A percentile compares a stretch with the other conserved stretches of the same genome.
Conservation (phyloP, 2,797 vertebrate species). For the Perodicticus potto region DNA sequence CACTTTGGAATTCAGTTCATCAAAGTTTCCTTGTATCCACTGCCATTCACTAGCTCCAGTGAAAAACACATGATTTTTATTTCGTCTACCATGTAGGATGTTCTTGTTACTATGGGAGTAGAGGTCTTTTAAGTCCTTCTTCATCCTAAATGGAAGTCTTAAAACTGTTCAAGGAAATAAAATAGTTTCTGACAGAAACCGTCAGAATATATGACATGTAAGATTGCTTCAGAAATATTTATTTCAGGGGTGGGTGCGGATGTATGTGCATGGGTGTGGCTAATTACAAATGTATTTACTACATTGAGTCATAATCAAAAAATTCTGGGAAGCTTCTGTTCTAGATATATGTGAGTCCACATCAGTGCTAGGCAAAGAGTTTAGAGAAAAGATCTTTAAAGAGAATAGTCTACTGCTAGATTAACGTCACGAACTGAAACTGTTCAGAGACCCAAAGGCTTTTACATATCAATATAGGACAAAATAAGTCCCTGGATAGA, state of each 20-base stretch:
- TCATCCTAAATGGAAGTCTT: slow-evolving; percentile 21
- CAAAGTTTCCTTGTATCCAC: not conserved
- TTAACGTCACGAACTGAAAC: not conserved
- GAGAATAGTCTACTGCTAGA: not conserved
- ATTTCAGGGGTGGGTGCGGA: not conserved
- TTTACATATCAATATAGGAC: not conserved
- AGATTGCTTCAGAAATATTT: not conserved
- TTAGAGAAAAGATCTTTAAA: slow-evolving; percentile 35
- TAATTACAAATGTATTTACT: not conserved
- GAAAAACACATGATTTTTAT: slow-evolving; percentile 24
- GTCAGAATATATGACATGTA: not conserved
- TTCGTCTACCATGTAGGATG: not conserved
- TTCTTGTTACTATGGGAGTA: slow-evolving; percentile 5
- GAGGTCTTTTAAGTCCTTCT: slow-evolving; percentile 39
- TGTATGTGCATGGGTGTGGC: not conserved
- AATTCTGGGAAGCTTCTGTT: slow-evolving; percentile 9
- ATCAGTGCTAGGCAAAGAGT: not conserved
- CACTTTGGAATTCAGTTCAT: slow-evolving; percentile 19
- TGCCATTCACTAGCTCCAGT: not conserved
- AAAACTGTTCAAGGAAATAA: slow-evolving; percentile 34
- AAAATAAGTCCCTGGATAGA: slow-evolving; percentile 6
- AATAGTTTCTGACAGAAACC: not conserved
- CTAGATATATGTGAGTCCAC: not conserved
- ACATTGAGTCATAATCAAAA: not conserved
- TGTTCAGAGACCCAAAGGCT: not conserved